Evolutionary conservation across 2,888 invertebrate species (phyloP).

Genomic region (Neoaliturus tenellus): DNA sequence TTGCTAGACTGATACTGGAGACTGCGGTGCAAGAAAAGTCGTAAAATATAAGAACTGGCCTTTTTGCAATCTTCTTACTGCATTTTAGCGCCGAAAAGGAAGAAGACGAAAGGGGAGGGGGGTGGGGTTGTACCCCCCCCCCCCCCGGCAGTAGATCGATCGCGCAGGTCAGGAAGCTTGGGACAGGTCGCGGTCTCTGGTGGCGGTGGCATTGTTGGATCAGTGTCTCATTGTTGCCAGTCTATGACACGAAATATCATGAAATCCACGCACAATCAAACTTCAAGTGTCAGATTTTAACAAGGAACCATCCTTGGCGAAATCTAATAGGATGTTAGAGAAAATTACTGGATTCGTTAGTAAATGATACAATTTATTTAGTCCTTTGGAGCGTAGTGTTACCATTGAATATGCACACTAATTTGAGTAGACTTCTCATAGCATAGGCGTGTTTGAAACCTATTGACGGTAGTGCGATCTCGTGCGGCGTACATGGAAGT

Average conservation of each 20-base stretch:
- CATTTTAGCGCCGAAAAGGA: neutral
- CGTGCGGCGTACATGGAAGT: too few relatives aligned
- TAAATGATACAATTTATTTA: too few relatives aligned
- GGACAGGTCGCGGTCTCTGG: neutral
- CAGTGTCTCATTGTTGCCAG: neutral
- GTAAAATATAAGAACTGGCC: neutral
- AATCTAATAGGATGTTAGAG: too few relatives aligned
- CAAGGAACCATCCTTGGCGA: too few relatives aligned
- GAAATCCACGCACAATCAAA: too few relatives aligned
- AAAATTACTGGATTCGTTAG: too few relatives aligned
- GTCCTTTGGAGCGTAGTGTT: too few relatives aligned
- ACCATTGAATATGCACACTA: too few relatives aligned
- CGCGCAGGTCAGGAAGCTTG: neutral
- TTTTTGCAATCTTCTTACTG: constrained; percentile 1
- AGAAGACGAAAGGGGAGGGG: neutral
- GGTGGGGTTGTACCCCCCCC: neutral
- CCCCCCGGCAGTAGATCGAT: neutral
- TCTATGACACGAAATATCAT: neutral
- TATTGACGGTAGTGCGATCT: too few relatives aligned
- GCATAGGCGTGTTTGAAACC: too few relatives aligned
- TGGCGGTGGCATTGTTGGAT: neutral
- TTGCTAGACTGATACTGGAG: neutral
- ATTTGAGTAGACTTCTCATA: too few relatives aligned
- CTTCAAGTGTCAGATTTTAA: too few relatives aligned
- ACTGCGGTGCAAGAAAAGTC: neutral